Percentiles rank a stretch among this genome's conserved stretches.
Conservation (phyloP, 2,888 invertebrate species). For the Dasypolia templi region DNA sequence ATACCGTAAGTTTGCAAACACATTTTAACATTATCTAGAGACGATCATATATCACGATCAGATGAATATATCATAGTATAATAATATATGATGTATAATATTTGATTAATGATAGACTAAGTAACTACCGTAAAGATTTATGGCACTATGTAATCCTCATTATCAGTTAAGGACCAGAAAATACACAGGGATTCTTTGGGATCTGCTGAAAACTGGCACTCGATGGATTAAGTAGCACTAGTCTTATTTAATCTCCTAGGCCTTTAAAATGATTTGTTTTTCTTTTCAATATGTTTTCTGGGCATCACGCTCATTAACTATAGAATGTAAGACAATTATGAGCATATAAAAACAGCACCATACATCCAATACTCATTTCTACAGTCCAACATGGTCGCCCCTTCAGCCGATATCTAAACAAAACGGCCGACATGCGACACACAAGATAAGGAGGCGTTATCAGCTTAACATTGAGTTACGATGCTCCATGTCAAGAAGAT, state of each 20-base stretch:
- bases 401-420: conserved; percentile 47
- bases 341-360: not conserved
- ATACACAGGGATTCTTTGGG: conserved; percentile 5
- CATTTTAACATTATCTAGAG: conserved; percentile 25
- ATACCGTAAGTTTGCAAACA: conserved; percentile 42
- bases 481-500: conserved; percentile 42
- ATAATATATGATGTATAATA: conserved; percentile 18
- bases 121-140: conserved; percentile 46
- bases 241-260: not conserved
- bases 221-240: conserved; percentile 11
- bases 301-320: not conserved
- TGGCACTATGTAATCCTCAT: conserved; percentile 27
- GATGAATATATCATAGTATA: not conserved
- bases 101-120: conserved; percentile 50
- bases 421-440: conserved; percentile 50
- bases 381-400: conserved; percentile 8
- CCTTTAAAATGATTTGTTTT: too few species aligned
- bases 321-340: not conserved
- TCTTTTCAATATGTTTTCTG: too few species aligned
- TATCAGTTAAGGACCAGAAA: conserved; percentile 36
- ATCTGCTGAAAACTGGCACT: not conserved
- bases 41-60: conserved; percentile 33
- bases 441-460: conserved; percentile 50
- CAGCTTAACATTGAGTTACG: conserved; percentile 55
- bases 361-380: not conserved